Evolutionary conservation across 1,140 invertebrate species (phyloP).

Genomic region (Brachionus paranguensis): DNA sequence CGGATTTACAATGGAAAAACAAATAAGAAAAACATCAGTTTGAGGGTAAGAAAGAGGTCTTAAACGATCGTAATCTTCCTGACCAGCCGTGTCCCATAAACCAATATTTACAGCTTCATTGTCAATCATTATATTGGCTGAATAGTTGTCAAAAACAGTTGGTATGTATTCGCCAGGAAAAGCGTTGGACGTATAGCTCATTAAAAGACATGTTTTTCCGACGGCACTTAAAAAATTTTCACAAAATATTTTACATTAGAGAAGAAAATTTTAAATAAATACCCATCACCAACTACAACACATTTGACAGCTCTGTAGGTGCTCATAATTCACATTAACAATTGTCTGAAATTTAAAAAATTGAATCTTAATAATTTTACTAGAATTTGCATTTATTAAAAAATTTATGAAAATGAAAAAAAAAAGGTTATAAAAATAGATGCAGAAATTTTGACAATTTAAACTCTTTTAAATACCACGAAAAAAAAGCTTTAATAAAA

Average conservation of each 20-base stretch:
- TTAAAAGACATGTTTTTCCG: slow-evolving; percentile 92
- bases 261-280: not conserved
- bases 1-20: slow-evolving; percentile 52
- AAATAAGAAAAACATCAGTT: slow-evolving; percentile 65
- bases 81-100: slow-evolving; percentile 58
- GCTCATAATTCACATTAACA: not conserved
- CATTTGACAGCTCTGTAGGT: slow-evolving; percentile 17
- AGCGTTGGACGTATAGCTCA: slow-evolving; percentile 92
- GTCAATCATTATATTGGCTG: slow-evolving; percentile 98
- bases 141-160: slow-evolving; percentile 95
- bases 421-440: not conserved
- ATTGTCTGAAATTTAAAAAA: not conserved
- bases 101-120: slow-evolving; percentile 89
- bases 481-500: not conserved
- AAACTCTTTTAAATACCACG: not conserved
- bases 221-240: slow-evolving; percentile 55
- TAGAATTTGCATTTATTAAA: not conserved
- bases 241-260: not conserved
- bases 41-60: slow-evolving; percentile 90
- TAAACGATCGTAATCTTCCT: slow-evolving; percentile 90
- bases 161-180: slow-evolving; percentile 93
- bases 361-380: not conserved
- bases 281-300: slow-evolving; percentile 33
- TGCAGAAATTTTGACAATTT: not conserved
- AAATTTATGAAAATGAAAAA: not conserved